A percentile compares a stretch with the other conserved stretches of the same genome.
Conservation (phyloP, 2,113 vertebrate genomes). For the Xiphorhynchus elegans region DNA sequence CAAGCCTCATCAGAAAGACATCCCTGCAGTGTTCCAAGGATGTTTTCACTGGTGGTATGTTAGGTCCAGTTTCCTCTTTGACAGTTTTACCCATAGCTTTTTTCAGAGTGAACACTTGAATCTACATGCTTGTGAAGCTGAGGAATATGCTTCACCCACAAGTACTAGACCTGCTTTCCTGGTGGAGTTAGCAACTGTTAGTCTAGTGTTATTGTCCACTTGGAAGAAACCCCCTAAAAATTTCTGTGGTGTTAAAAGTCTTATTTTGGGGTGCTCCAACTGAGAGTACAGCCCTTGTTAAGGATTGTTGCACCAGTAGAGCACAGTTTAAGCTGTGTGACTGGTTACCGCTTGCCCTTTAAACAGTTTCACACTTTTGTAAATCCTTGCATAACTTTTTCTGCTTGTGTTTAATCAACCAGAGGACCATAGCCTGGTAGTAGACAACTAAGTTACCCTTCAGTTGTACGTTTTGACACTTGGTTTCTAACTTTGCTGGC, state of each 20-base stretch:
- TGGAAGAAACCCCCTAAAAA: background rate
- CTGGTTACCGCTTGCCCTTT: background rate
- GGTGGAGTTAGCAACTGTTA: background rate
- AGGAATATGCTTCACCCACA: too few relatives aligned
- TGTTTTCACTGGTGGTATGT: background rate
- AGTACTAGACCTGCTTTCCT: background rate
- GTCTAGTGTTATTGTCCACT: background rate
- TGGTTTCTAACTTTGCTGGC: background rate
- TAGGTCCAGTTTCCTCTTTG: background rate
- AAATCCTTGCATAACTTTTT: background rate
- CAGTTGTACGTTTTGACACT: background rate
- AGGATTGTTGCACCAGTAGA: background rate
- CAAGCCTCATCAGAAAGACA: background rate
- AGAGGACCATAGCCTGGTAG: background rate
- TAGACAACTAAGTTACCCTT: background rate
- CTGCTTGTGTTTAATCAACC: background rate
- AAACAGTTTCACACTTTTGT: background rate
- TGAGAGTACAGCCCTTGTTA: background rate
- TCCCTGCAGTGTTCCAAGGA: background rate
- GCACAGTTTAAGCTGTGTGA: background rate
- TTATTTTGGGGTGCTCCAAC: background rate
- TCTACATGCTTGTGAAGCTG: background rate
- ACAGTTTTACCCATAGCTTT: background rate
- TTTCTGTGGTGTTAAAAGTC: background rate
- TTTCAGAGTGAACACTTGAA: background rate